A percentile compares a stretch with the other conserved stretches of the same genome.
Evolutionary conservation across 2,797 vertebrate species (phyloP).

Genomic region (Pyrocephalus nanus): DNA sequence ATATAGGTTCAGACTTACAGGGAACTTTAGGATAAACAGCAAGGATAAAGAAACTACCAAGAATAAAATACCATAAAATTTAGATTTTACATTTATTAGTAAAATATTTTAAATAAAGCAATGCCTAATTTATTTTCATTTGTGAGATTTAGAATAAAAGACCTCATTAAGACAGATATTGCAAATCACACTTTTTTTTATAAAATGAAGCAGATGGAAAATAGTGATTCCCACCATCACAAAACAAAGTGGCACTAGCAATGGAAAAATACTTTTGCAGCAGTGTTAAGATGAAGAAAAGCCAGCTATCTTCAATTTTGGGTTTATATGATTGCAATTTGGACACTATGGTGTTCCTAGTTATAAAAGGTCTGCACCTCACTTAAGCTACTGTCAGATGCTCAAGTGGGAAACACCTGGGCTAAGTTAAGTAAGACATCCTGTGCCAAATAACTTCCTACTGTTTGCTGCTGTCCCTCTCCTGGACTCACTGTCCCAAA

Average conservation of each 20-base stretch:
- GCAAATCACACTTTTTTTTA: not conserved
- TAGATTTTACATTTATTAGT: not conserved
- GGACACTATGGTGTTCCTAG: not conserved
- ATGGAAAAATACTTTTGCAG: not conserved
- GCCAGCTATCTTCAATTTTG: not conserved
- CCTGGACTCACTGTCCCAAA: not conserved
- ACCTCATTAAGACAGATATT: not conserved
- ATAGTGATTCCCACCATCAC: not conserved
- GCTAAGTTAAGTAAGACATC: not conserved
- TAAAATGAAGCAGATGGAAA: not conserved
- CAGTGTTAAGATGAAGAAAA: not conserved
- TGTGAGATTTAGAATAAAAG: not conserved
- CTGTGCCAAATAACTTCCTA: not conserved
- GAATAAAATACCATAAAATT: not conserved
- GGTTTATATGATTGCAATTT: not conserved
- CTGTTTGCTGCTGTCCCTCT: not conserved
- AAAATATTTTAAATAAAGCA: not conserved
- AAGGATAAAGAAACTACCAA: not conserved
- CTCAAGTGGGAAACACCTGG: not conserved
- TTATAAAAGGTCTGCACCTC: not conserved
- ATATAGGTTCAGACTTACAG: slow-evolving; percentile 1
- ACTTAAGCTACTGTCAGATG: not conserved
- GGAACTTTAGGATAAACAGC: not conserved
- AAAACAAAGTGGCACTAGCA: not conserved
- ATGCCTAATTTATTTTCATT: not conserved